These are phyloP conservation scores for Chaenogobius annularis DNA, from an alignment of 2,113 vertebrate genomes.

Conservation along the genomic window DNA sequence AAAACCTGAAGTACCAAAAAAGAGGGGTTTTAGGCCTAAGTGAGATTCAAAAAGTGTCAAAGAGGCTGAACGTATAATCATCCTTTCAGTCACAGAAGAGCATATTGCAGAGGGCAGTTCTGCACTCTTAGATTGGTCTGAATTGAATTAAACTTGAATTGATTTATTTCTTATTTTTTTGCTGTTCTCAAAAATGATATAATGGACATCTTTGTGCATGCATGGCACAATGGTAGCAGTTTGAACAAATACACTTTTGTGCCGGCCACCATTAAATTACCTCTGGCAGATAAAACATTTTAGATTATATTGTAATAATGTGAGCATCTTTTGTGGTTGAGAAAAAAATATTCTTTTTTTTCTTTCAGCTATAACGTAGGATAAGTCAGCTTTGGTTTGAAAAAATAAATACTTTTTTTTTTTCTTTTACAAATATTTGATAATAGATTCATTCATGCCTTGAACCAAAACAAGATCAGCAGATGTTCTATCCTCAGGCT, in stretches of 20 bases:
- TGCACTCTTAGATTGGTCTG: too few species aligned
- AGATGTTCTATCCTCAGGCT: slow-evolving; percentile 10
- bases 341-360: not conserved
- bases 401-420: too few species aligned
- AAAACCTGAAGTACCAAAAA: not conserved
- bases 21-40: not conserved
- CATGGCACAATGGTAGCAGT: not conserved
- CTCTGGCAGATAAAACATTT: too few species aligned
- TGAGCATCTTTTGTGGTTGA: slow-evolving; percentile 23
- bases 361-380: too few species aligned
- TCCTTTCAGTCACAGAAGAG: too few species aligned
- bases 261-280: too few species aligned
- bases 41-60: not conserved
- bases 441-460: slow-evolving; percentile 19
- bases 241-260: slow-evolving; percentile 8
- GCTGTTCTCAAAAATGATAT: not conserved
- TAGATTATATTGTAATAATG: slow-evolving; percentile 33
- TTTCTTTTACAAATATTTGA: too few species aligned
- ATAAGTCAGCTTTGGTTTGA: too few species aligned
- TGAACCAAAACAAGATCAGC: slow-evolving; percentile 5
- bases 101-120: too few species aligned
- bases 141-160: too few species aligned
- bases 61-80: not conserved
- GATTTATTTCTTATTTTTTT: not conserved
- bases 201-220: not conserved